Evolutionary conservation across 2,797 vertebrate species (phyloP), one percentile per base, ranked within the genome.

Genomic region (Gallinago solitaria): DNA sequence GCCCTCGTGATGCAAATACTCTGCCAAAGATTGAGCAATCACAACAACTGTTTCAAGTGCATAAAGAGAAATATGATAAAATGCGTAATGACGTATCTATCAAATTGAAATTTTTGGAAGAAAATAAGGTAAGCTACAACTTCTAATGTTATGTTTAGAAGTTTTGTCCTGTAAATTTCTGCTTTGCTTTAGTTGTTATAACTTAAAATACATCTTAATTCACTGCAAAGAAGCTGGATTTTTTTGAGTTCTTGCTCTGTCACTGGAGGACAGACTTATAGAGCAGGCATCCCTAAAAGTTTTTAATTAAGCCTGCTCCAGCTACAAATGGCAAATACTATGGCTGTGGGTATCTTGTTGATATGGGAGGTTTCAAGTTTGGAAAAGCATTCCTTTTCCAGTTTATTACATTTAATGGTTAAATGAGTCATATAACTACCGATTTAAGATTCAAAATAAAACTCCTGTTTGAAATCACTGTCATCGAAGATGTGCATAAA

Each of bases 61-160:
- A 99, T 97, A 99, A 99, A 32, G 99, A 99, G 96, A 99, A 99
- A 97, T 99, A 99, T 0, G 99, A 99, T 97, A 99, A 98, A 97
- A 99, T 99, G 99, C 98, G 99, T 76, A 99, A 98, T 32, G 99
- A 99, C 47, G 99, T 99, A 71, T 99, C 99, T 5, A 86, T 99
- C 96, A 99, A 99, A 97, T 98, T 99, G 90, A 99, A 99, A 96
- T 99, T 99, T 97, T 98, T 99, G 93, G 99, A 99, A 95, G 99
- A 99, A 98, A 99, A 99, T 97, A 99, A 99, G 99, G 99, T 99
- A 95, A 95, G 64, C 57, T 86, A 5, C 51, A 81, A 37, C 9
- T 60, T 94, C 86, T 59, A 59, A 32, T 88, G 20, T 37, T 77
- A 16, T 3, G 3, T n/a, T 83, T 28, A 75, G 41, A 35, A 70